Evolutionary conservation across 2,113 vertebrate genomes (phyloP), one percentile per base, ranked within the genome.

Genomic region (Thalassoma bifasciatum): DNA sequence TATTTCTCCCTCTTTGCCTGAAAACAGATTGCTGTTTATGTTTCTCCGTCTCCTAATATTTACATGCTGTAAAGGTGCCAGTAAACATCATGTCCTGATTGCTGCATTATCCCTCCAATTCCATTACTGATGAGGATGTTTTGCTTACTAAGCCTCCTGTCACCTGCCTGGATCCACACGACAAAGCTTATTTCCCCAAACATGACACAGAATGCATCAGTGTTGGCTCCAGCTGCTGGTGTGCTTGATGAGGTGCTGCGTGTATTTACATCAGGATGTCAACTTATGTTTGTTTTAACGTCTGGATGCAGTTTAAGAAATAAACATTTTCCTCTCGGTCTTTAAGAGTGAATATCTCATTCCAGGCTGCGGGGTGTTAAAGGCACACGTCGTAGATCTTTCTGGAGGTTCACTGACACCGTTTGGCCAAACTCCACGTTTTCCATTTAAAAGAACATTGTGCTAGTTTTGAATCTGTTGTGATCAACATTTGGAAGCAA

Each of bases 51-150:
- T 62, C 51, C 6, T 50, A 66, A 75, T 69, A 72, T 79, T 84
- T 79, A 87, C 40, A 62, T 17, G 42, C 46, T 63, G 78, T 60
- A 52, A 36, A 60, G 23, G 47, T 42, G 60, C 56, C 69, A 71
- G 70, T 75, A 58, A 83, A 81, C 77, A 72, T 61, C 49, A 40
- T 5, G 42, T 77, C 58, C 57, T 50, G 36, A 75, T 68, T 60
- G 36, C 47, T 58, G 36, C 30, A 49, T 56, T 54, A 46, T 54
- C 52, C 61, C 57, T 44, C 60, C 68, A 38, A 64, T 72, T n/a
- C 54, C 14, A 12, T 72, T 52, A 40, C 72, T 50, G 23, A 66
- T 37, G 2, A 2, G 16, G 24, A 26, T 62, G 24, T 71, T 75
- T 44, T 49, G 30, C 53, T 72, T 26, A 19, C 37, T 40, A 38